phyloP scores from a whole-genome alignment of 23 tunicate species.

The Halocynthia aurantium region DNA sequence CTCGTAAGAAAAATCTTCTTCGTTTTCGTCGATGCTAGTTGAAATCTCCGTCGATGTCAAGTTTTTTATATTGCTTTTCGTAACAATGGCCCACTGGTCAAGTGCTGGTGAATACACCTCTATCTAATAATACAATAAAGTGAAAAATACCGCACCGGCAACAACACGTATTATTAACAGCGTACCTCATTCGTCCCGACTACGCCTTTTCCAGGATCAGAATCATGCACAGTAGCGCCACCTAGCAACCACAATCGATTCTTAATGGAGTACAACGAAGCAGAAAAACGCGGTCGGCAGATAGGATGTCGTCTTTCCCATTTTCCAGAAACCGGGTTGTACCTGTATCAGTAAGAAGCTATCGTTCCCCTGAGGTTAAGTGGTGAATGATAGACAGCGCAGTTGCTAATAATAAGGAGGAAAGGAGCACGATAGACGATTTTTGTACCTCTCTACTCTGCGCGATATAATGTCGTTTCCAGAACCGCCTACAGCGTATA shows the following conservation, averaged over 20 bases:
- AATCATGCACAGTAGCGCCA: constrained; percentile 41
- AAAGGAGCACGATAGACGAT: no score
- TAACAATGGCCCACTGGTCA: constrained; percentile 51
- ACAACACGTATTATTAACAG: neutral
- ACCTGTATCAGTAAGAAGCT: constrained; percentile 19
- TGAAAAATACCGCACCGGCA: neutral
- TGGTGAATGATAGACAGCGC: no score
- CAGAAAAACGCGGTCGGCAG: constrained; percentile 54
- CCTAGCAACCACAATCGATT: constrained; percentile 55
- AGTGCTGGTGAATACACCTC: constrained; percentile 33
- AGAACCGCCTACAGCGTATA: constrained; percentile 78
- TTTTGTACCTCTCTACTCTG: constrained; percentile 51
- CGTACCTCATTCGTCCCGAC: constrained; percentile 33
- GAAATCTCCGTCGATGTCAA: no score
- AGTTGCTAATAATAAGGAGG: no score
- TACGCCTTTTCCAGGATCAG: constrained; percentile 27
- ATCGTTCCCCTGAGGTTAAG: no score
- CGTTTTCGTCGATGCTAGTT: no score
- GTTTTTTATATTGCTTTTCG: neutral
- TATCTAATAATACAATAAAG: constrained; percentile 8
- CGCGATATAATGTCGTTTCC: constrained; percentile 49
- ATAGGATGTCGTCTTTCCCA: constrained; percentile 64
- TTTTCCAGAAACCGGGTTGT: constrained; percentile 16
- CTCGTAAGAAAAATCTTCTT: no score
- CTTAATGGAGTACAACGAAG: constrained; percentile 26